Conservation (phyloP, 2,113 vertebrate species). For the Hippolais icterina region DNA sequence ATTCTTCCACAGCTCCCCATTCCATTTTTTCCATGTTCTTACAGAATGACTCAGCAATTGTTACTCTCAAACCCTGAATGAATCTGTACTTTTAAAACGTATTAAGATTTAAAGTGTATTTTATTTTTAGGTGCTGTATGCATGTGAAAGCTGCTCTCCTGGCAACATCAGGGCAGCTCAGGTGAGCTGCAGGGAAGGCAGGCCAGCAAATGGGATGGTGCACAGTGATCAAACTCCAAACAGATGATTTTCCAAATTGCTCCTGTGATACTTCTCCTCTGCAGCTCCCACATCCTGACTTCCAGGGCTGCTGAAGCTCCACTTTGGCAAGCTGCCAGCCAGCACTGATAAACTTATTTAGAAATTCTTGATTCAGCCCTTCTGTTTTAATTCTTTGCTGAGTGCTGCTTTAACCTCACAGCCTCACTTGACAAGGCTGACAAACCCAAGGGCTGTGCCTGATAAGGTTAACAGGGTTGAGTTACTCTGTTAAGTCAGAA, state of each 20-base stretch:
- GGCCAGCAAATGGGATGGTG: not conserved
- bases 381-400: conserved; percentile 31
- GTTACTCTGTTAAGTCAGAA: not conserved
- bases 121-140: conserved; percentile 19
- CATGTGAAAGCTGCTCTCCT: not conserved
- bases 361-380: not conserved
- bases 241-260: conserved; percentile 5
- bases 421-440: not conserved
- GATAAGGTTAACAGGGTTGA: not conserved
- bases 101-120: not conserved
- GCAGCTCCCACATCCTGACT: conserved; percentile 24
- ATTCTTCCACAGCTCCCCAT: not conserved
- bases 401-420: not conserved
- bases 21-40: not conserved
- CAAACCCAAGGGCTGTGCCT: not conserved
- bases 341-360: conserved; percentile 25
- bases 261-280: conserved; percentile 35
- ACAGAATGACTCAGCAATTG: conserved; percentile 7
- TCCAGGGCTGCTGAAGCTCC: not conserved
- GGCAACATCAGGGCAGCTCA: conserved; percentile 4
- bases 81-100: not conserved
- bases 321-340: not conserved
- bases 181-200: conserved; percentile 3
- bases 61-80: not conserved
- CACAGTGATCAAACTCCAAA: conserved; percentile 23